A percentile compares a stretch with the other conserved stretches of the same genome.
These are phyloP conservation scores for Mactromeris polynyma DNA, from an alignment of 2,888 invertebrate genomes.

Conservation along the genomic window DNA sequence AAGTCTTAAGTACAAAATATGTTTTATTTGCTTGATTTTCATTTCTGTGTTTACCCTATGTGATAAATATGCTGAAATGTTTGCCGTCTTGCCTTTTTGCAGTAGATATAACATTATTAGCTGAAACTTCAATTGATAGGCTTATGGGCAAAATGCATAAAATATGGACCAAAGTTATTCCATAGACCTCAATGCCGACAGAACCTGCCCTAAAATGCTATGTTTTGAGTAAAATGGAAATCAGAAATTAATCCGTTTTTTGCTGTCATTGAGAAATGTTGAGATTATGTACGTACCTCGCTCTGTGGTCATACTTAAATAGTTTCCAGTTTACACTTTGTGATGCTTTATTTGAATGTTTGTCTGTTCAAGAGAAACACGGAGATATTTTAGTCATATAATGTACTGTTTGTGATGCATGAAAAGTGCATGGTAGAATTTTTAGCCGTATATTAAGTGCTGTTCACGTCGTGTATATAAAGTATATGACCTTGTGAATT, in stretches of 20 bases:
- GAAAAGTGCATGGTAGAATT: no score
- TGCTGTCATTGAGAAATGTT: not conserved
- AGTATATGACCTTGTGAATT: no score
- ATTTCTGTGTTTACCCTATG: not conserved
- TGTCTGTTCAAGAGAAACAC: no score
- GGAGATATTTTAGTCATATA: no score
- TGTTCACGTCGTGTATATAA: no score
- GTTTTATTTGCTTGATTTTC: not conserved
- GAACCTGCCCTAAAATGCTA: not conserved
- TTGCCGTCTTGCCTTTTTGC: conserved; percentile 11
- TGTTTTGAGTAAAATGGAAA: not conserved
- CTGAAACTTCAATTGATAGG: conserved; percentile 22
- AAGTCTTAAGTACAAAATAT: not conserved
- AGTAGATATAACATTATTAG: not conserved
- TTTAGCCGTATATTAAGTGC: no score
- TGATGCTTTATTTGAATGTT: no score
- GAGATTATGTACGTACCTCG: not conserved
- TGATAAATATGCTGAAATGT: conserved; percentile 10
- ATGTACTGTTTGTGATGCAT: no score
- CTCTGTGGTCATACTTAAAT: no score
- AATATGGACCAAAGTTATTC: conserved; percentile 40
- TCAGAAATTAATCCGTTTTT: conserved; percentile 18
- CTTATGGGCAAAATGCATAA: conserved; percentile 27
- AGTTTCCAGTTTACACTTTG: no score
- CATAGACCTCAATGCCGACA: conserved; percentile 5